Evolutionary conservation across 2,797 vertebrate genomes (phyloP).

Genomic region (Calcarius lapponicus): DNA sequence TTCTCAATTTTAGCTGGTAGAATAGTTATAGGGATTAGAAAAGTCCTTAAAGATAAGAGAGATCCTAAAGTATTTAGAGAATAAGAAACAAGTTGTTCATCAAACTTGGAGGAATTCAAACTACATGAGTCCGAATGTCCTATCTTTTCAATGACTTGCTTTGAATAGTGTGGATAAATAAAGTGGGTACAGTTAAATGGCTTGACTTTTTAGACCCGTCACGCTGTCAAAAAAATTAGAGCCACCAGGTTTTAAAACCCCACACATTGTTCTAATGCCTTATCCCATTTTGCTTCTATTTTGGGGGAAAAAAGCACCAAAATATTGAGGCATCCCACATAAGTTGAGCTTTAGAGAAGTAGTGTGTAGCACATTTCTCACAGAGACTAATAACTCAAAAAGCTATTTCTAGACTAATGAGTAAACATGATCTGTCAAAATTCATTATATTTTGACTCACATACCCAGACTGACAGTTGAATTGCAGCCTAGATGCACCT

Average conservation of each 20-base stretch:
- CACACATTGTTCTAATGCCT: not conserved
- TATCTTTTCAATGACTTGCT: not conserved
- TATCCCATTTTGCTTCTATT: not conserved
- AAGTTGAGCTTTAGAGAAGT: not conserved
- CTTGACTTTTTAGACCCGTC: not conserved
- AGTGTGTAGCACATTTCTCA: not conserved
- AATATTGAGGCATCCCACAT: not conserved
- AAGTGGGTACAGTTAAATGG: not conserved
- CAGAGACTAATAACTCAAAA: not conserved
- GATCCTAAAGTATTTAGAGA: not conserved
- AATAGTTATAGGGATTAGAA: not conserved
- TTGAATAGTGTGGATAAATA: not conserved
- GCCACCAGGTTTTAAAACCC: not conserved
- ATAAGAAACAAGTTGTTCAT: not conserved
- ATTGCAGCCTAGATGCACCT: not conserved
- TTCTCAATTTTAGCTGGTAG: not conserved
- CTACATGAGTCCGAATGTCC: not conserved
- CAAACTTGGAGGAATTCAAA: not conserved
- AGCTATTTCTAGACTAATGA: not conserved
- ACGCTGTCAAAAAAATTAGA: not conserved
- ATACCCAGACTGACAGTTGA: not conserved
- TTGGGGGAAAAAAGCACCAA: not conserved
- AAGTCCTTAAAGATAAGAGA: not conserved
- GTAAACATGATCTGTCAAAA: not conserved
- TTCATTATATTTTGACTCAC: not conserved